A percentile compares a stretch with the other conserved stretches of the same genome.
phyloP scores from a whole-genome alignment of 2,888 invertebrate genomes.

The Nephrotoma flavescens region DNA sequence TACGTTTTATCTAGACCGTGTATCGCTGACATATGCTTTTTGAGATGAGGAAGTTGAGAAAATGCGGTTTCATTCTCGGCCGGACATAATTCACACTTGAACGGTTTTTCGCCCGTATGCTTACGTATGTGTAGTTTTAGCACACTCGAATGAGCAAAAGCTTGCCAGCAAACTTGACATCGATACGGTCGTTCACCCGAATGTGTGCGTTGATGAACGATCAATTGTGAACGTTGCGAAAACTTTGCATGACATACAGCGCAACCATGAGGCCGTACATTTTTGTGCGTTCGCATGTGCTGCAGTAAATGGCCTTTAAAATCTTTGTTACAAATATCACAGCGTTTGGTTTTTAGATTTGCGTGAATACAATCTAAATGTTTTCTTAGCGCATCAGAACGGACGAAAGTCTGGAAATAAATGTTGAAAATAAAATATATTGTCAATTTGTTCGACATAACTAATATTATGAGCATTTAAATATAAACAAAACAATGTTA shows the following conservation, averaged over 20 bases:
- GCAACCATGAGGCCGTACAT: slow-evolving; percentile 58
- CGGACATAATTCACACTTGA: slow-evolving; percentile 50
- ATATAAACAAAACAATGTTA: background rate
- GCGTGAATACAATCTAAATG: slow-evolving; percentile 63
- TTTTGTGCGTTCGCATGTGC: slow-evolving; percentile 67
- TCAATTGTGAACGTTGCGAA: slow-evolving; percentile 70
- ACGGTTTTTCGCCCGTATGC: slow-evolving; percentile 78
- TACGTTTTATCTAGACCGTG: slow-evolving; percentile 68
- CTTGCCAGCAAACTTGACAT: slow-evolving; percentile 59
- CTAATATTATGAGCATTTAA: background rate
- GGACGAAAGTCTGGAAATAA: slow-evolving; percentile 41
- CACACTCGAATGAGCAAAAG: slow-evolving; percentile 74
- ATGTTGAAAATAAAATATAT: too few relatives aligned
- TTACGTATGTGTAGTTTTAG: slow-evolving; percentile 67
- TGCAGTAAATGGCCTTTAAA: slow-evolving; percentile 69
- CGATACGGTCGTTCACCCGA: slow-evolving; percentile 70
- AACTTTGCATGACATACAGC: slow-evolving; percentile 64
- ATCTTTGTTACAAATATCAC: slow-evolving; percentile 64
- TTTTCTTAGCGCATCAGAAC: slow-evolving; percentile 52
- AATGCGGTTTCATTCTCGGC: slow-evolving; percentile 46
- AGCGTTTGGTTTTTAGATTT: slow-evolving; percentile 59
- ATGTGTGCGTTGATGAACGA: slow-evolving; percentile 71
- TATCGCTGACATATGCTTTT: slow-evolving; percentile 75
- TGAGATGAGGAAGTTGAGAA: slow-evolving; percentile 72
- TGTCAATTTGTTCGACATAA: too few relatives aligned